Percentiles rank a stretch among this genome's conserved stretches.
phyloP scores from a whole-genome alignment of 2,797 vertebrate genomes.

The Hybognathus amarus region DNA sequence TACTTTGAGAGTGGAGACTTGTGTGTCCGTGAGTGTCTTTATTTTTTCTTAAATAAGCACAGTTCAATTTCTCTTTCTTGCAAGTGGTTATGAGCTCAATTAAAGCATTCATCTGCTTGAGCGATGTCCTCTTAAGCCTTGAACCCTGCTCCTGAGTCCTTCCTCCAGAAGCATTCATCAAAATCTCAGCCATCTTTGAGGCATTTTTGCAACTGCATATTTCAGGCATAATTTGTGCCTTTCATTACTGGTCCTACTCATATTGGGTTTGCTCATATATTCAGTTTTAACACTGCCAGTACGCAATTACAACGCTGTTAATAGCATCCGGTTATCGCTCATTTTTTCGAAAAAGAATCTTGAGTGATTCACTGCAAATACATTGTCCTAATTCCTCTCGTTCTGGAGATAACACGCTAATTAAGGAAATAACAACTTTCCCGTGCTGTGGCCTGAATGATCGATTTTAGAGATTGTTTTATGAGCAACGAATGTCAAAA shows the following conservation, averaged over 20 bases:
- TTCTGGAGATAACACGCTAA: constrained; percentile 26
- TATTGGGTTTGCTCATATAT: constrained; percentile 42
- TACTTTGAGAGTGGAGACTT: constrained; percentile 95
- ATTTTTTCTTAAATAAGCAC: constrained; percentile 56
- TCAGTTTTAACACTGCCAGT: constrained; percentile 26
- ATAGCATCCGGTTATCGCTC: constrained; percentile 48
- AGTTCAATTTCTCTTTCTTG: constrained; percentile 43
- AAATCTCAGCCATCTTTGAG: constrained; percentile 45
- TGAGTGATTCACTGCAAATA: constrained; percentile 40
- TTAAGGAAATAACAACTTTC: constrained; percentile 35
- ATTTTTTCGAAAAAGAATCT: constrained; percentile 22
- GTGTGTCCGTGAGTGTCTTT: constrained; percentile 89
- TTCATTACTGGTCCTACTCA: constrained; percentile 50
- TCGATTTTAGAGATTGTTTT: constrained; percentile 23
- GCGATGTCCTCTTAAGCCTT: constrained; percentile 54
- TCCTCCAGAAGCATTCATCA: constrained; percentile 49
- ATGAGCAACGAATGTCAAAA: constrained; percentile 33
- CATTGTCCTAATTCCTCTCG: constrained; percentile 30
- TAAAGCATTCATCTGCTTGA: constrained; percentile 54
- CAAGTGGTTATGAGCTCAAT: constrained; percentile 47
- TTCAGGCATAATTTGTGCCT: constrained; percentile 54
- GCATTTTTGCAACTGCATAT: constrained; percentile 54
- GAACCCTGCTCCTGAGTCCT: constrained; percentile 36
- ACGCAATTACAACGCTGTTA: constrained; percentile 30
- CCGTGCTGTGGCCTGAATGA: constrained; percentile 14